These are phyloP conservation scores for Centropristis striata DNA, from an alignment of 2,113 vertebrate genomes.

Conservation along the genomic window DNA sequence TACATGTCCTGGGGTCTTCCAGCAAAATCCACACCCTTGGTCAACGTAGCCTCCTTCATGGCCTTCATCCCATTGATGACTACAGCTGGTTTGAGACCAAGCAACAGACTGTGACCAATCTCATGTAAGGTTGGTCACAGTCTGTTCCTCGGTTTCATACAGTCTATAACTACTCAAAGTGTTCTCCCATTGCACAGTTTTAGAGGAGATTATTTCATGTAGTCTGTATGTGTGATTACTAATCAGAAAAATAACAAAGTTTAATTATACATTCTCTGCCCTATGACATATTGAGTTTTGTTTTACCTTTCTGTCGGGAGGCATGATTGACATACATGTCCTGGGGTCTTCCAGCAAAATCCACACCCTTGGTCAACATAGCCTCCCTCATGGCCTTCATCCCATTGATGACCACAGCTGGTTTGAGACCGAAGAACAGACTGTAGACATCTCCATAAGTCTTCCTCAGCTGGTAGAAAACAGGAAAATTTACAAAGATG, in stretches of 20 bases:
- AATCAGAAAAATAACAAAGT: too few relatives aligned
- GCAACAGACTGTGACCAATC: constrained; percentile 70
- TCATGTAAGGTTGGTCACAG: too few relatives aligned
- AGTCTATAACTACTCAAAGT: too few relatives aligned
- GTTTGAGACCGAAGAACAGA: constrained; percentile 60
- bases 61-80: constrained; percentile 57
- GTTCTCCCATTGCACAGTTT: too few relatives aligned
- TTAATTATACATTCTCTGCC: neutral
- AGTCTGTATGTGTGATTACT: too few relatives aligned
- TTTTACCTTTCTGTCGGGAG: constrained; percentile 27
- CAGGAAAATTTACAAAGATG: neutral
- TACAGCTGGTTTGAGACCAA: constrained; percentile 56
- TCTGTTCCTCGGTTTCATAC: too few relatives aligned
- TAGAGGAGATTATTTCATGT: too few relatives aligned
- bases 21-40: constrained; percentile 62
- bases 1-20: constrained; percentile 67
- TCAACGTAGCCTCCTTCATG: constrained; percentile 68
- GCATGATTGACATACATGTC: constrained; percentile 42
- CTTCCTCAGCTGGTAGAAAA: constrained; percentile 68
- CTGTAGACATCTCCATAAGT: constrained; percentile 80
- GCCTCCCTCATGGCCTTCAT: constrained; percentile 64
- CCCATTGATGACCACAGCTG: constrained; percentile 56
- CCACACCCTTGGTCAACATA: constrained; percentile 57
- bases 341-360: constrained; percentile 73
- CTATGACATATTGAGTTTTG: neutral